Conservation (phyloP, 1,140 invertebrate species). For the Drosophila nasuta region DNA sequence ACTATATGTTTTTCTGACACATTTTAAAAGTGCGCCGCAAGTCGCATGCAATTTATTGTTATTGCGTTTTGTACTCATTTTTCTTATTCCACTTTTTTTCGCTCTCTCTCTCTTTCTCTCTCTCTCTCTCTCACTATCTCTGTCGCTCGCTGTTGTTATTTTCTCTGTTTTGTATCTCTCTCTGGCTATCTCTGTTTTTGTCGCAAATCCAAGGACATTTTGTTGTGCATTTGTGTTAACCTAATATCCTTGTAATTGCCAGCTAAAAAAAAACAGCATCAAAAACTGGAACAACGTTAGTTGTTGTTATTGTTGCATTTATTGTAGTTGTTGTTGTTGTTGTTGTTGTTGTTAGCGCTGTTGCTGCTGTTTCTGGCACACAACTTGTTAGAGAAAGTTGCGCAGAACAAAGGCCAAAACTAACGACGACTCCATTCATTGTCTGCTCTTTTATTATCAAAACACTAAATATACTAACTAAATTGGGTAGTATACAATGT, state of each 20-base stretch:
- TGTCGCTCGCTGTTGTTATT: not conserved
- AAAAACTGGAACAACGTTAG: constrained; percentile 48
- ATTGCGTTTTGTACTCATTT: constrained; percentile 68
- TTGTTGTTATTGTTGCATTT: constrained; percentile 27
- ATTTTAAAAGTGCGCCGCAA: constrained; percentile 75
- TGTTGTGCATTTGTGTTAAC: constrained; percentile 71
- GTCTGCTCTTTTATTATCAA: constrained; percentile 23
- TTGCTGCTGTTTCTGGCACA: constrained; percentile 44
- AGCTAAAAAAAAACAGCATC: constrained; percentile 29
- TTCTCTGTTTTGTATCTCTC: not conserved
- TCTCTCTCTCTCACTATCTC: not conserved
- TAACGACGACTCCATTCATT: constrained; percentile 37
- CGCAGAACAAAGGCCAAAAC: constrained; percentile 39
- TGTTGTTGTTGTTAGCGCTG: constrained; percentile 22
- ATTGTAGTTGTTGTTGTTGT: constrained; percentile 13
- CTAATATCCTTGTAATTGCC: constrained; percentile 70
- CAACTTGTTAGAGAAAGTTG: constrained; percentile 63
- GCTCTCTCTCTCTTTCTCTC: not conserved
- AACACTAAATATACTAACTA: constrained; percentile 13
- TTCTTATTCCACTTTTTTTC: constrained; percentile 24
- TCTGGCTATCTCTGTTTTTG: constrained; percentile 7
- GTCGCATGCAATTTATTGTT: constrained; percentile 75
- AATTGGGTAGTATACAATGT: constrained; percentile 2
- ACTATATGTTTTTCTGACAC: constrained; percentile 79
- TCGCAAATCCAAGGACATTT: constrained; percentile 66